Percentiles rank a stretch among this genome's conserved stretches.
Conservation (phyloP, 2,113 vertebrate species). For the Hemicordylus capensis region DNA sequence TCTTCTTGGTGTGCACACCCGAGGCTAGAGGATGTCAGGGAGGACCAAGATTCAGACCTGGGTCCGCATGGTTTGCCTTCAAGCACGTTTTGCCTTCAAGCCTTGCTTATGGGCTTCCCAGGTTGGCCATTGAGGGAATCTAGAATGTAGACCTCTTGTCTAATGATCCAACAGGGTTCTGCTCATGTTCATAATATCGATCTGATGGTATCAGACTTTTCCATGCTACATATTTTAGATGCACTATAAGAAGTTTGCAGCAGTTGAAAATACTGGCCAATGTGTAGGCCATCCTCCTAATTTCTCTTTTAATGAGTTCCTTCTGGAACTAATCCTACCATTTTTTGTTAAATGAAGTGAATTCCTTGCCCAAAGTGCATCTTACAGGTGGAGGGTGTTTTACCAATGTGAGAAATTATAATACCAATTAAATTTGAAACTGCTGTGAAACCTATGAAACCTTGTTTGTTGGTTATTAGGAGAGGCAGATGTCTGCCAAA, state of each 20-base stretch:
- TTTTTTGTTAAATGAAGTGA: slow-evolving; percentile 11
- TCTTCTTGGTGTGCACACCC: too few species aligned
- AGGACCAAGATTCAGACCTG: too few species aligned
- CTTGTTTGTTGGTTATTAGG: neutral
- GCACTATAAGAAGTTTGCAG: neutral
- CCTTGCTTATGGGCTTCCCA: neutral
- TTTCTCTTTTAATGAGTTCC: slow-evolving; percentile 10
- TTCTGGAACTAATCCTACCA: slow-evolving; percentile 6
- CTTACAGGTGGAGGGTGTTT: neutral
- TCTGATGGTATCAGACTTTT: neutral
- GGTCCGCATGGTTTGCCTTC: too few species aligned
- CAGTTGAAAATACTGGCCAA: neutral
- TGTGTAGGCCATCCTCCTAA: neutral
- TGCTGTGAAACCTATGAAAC: neutral
- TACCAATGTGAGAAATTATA: neutral
- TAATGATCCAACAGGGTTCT: neutral
- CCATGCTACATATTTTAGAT: neutral
- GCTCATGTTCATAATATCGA: neutral
- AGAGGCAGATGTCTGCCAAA: neutral
- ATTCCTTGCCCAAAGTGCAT: slow-evolving; percentile 6
- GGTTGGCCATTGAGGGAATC: neutral
- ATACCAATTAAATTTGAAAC: slow-evolving; percentile 10
- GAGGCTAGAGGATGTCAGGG: too few species aligned
- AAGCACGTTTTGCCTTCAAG: too few species aligned
- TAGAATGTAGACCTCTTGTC: neutral